A percentile compares a stretch with the other conserved stretches of the same genome.
phyloP scores from a whole-genome alignment of 2,113 vertebrate genomes.

The Microcebus griseorufus region DNA sequence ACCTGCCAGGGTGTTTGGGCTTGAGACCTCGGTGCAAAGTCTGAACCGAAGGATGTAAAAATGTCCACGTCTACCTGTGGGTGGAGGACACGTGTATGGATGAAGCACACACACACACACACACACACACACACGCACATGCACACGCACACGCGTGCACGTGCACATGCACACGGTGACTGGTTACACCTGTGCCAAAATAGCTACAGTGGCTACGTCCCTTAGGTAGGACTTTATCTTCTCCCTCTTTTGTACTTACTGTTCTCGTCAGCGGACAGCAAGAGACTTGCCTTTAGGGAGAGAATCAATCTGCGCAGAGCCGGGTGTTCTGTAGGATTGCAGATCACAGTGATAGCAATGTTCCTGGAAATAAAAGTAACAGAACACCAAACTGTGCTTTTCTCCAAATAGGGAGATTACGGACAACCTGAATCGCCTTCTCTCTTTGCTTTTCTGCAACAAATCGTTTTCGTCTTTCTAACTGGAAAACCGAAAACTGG shows the following conservation, averaged over 20 bases:
- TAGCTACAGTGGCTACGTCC: no score
- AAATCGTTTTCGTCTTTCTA: not conserved
- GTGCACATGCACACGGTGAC: not conserved
- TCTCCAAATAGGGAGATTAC: fast-evolving
- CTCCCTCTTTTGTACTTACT: not conserved
- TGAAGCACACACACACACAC: no score
- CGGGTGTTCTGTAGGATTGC: fast-evolving
- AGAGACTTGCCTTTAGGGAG: not conserved
- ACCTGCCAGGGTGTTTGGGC: not conserved
- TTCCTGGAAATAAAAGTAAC: not conserved
- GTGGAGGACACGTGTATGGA: fast-evolving
- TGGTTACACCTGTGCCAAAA: not conserved
- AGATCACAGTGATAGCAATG: fast-evolving
- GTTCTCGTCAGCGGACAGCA: not conserved
- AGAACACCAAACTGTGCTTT: fast-evolving
- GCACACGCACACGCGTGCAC: no score
- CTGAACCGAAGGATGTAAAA: not conserved
- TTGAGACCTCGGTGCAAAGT: not conserved
- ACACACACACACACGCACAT: not conserved
- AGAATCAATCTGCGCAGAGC: not conserved
- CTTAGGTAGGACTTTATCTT: not conserved
- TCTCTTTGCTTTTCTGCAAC: not conserved
- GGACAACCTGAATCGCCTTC: fast-evolving
- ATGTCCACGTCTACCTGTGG: fast-evolving
- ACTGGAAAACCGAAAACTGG: not conserved